phyloP scores from a whole-genome alignment of 2,888 invertebrate species.

The Trisateles emortualis region DNA sequence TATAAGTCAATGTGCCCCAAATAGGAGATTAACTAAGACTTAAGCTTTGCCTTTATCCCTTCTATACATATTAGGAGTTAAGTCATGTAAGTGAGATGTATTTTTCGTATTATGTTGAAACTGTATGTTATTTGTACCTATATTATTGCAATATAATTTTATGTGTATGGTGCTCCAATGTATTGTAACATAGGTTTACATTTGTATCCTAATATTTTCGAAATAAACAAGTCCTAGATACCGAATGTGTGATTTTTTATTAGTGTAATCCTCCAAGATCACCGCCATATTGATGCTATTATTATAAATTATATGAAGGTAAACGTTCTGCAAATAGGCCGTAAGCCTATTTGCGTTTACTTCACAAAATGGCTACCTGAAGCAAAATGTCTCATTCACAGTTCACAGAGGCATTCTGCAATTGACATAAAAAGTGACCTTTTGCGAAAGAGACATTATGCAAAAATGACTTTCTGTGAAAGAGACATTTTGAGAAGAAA shows the following conservation, averaged over 20 bases:
- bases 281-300: too few relatives aligned
- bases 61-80: constrained; percentile 68
- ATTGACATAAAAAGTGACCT: too few relatives aligned
- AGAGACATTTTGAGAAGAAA: too few relatives aligned
- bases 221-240: constrained; percentile 79
- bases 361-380: too few relatives aligned
- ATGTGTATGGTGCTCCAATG: constrained; percentile 84
- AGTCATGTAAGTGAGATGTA: constrained; percentile 64
- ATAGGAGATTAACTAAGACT: constrained; percentile 60
- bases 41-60: constrained; percentile 73
- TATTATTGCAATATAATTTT: constrained; percentile 73
- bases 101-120: constrained; percentile 62
- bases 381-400: too few relatives aligned
- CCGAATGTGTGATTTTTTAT: constrained; percentile 47
- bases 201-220: constrained; percentile 81
- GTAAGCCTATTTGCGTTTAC: too few relatives aligned
- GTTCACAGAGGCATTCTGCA: too few relatives aligned
- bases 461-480: too few relatives aligned
- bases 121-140: constrained; percentile 53
- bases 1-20: constrained; percentile 57
- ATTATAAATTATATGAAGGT: too few relatives aligned
- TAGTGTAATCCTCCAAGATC: too few relatives aligned
- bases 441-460: too few relatives aligned
- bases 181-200: constrained; percentile 76
- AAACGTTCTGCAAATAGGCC: too few relatives aligned